Evolutionary conservation across 2,888 invertebrate genomes (phyloP), one percentile per base, ranked within the genome.

Genomic region (Thecocarcelia acutangulata): DNA sequence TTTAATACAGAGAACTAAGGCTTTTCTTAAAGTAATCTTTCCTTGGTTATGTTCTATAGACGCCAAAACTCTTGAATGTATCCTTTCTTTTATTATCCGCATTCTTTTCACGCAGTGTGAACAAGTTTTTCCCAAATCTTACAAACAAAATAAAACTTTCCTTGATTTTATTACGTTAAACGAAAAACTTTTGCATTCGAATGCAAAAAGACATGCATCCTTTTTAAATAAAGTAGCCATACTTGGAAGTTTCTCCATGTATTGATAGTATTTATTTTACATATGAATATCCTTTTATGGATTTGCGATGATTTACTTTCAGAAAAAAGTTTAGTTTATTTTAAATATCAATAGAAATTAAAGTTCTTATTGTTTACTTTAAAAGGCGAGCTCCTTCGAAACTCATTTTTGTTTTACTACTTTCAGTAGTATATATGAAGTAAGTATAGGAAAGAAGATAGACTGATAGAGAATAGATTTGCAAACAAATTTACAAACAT

Each of bases 371-470:
- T 83, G 72, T 79, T 83, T 74, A 74, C 66, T 75, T 61, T 61
- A 70, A 74, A 74, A 74, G 66, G 79, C 72, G 76, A 63, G 50
- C 59, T 46, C 59, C 50, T 68, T 58, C 52, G 33, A 66, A 79
- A 86, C 84, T 86, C 84, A 83, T 81, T 77, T 84, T 82, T 83
- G 12, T 44, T 42, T 54, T 54, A 54, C 75, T 24, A 59, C 17
- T 37, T 68, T 56, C 17, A 12, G n/a, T 21, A 54, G 56, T 1
- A 28, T 4, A 28, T 28, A 28, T 28, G 28, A 28, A 28, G 3
- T 28, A 28, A 6, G n/a, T n/a, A n/a, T n/a, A n/a, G n/a, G n/a
- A n/a, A n/a, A n/a, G n/a, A n/a, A n/a, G n/a, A n/a, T n/a, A 28
- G 6, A 28, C 6, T 28, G 6, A 6, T 28, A 28, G 6, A 28